A percentile compares a stretch with the other conserved stretches of the same genome.
Evolutionary conservation across 2,888 invertebrate species (phyloP).

Genomic region (Lamellibrachia columna): DNA sequence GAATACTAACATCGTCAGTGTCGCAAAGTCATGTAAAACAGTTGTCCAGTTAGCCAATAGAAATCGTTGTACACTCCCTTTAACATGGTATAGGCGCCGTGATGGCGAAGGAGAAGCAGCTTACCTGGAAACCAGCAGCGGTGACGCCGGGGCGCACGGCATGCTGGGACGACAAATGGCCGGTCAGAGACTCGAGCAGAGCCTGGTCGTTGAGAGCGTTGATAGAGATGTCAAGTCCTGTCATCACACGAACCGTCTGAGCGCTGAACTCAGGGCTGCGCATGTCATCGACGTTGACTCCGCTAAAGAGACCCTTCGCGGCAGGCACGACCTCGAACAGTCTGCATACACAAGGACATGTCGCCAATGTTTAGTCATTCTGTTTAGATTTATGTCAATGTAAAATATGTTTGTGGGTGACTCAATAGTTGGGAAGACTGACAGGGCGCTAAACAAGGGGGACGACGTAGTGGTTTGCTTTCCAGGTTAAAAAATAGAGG

Average conservation of each 20-base stretch:
- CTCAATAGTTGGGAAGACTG: too few species aligned
- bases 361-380: background rate
- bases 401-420: too few species aligned
- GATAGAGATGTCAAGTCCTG: conserved; percentile 37
- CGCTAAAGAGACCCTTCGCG: conserved; percentile 28
- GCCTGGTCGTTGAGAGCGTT: conserved; percentile 32
- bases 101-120: background rate
- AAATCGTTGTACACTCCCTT: background rate
- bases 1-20: too few species aligned
- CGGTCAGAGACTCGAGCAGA: conserved; percentile 31
- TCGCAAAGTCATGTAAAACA: too few species aligned
- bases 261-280: conserved; percentile 33
- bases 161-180: conserved; percentile 36
- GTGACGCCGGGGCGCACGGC: conserved; percentile 30
- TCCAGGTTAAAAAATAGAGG: too few species aligned
- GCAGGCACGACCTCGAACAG: conserved; percentile 32
- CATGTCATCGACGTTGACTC: conserved; percentile 33
- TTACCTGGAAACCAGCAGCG: conserved; percentile 33
- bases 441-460: too few species aligned
- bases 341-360: conserved; percentile 22
- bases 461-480: too few species aligned
- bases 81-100: background rate
- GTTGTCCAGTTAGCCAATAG: background rate
- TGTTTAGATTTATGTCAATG: too few species aligned
- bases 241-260: conserved; percentile 36